phyloP scores from a whole-genome alignment of 37 sponge, comb jelly and placozoan species.

The Axinella damicornis region DNA sequence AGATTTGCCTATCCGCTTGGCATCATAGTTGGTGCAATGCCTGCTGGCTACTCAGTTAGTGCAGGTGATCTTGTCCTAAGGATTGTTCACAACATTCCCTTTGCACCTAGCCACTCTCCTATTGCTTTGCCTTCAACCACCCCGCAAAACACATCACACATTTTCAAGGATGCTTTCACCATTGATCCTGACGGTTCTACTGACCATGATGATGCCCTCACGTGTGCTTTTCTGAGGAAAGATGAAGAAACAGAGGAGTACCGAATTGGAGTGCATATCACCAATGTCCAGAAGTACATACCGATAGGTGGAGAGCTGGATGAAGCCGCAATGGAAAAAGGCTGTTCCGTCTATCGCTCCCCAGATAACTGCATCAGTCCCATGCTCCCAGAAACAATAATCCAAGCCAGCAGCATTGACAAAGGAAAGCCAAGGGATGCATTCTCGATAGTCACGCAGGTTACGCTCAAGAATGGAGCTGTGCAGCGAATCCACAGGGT shows the following conservation, averaged over 20 bases:
- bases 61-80: conserved; percentile 25
- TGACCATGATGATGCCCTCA: conserved; percentile 38
- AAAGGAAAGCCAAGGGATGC: conserved; percentile 3
- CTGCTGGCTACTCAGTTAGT: conserved; percentile 25
- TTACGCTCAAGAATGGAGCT: background rate
- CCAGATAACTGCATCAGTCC: conserved; percentile 10
- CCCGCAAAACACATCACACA: background rate
- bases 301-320: conserved; percentile 10
- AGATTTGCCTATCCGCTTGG: conserved; percentile 41
- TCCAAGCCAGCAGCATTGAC: background rate
- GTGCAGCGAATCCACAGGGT: background rate
- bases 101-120: background rate
- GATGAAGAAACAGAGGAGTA: background rate
- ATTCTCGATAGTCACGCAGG: conserved; percentile 5
- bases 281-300: conserved; percentile 31
- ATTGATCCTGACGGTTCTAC: conserved; percentile 32
- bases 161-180: conserved; percentile 9
- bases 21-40: conserved; percentile 28
- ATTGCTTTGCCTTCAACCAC: background rate
- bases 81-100: background rate
- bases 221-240: background rate
- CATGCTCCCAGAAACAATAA: conserved; percentile 17
- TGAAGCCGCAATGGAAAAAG: conserved; percentile 4
- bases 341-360: conserved; percentile 39
- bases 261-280: conserved; percentile 56